These are phyloP conservation scores for Idaea straminata DNA, from an alignment of 2,888 invertebrate species.

Conservation along the genomic window DNA sequence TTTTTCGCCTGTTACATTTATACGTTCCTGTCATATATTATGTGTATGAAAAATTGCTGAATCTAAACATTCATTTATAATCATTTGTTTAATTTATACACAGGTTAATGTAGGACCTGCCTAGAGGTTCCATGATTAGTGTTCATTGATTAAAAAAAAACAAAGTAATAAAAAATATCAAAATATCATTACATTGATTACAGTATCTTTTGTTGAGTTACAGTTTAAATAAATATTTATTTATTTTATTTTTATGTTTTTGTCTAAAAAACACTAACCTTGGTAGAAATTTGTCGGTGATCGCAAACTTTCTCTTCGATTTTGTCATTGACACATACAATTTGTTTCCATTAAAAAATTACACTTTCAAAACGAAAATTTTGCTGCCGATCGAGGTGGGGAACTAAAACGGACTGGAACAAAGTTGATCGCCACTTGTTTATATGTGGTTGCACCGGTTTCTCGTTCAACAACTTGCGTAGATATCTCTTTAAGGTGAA, in stretches of 20 bases:
- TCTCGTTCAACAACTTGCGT: slow-evolving; percentile 26
- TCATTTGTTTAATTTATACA: no score
- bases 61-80: no score
- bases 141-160: no score
- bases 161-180: no score
- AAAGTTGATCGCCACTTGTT: slow-evolving; percentile 34
- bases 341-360: slow-evolving; percentile 51
- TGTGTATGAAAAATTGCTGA: no score
- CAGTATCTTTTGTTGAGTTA: no score
- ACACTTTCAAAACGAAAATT: slow-evolving; percentile 54
- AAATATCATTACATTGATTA: no score
- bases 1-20: no score
- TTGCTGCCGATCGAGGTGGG: slow-evolving; percentile 51
- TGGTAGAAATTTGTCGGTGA: slow-evolving; percentile 78
- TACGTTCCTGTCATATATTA: no score
- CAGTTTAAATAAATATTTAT: background rate
- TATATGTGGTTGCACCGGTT: slow-evolving; percentile 54
- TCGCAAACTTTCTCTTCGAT: slow-evolving; percentile 76
- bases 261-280: slow-evolving; percentile 53
- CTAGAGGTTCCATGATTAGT: no score
- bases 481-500: background rate
- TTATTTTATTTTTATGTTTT: background rate
- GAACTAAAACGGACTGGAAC: slow-evolving; percentile 47
- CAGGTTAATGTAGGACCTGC: no score
- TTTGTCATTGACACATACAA: slow-evolving; percentile 79